Percentiles rank a stretch among this genome's conserved stretches.
Evolutionary conservation across 1,140 invertebrate genomes (phyloP).

Genomic region (Parasteatoda tepidariorum): DNA sequence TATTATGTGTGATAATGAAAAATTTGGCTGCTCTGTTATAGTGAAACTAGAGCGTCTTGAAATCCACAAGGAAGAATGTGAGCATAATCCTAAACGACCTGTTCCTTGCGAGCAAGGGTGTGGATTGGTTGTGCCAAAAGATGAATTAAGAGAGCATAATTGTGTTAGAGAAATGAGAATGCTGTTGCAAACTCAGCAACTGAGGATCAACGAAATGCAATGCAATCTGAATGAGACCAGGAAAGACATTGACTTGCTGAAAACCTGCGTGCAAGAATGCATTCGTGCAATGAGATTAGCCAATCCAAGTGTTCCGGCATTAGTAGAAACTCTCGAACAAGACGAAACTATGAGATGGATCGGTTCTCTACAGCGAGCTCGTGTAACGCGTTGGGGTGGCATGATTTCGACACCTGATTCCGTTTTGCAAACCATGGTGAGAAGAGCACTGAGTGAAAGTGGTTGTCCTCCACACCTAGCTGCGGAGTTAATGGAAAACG

Average conservation of each 20-base stretch:
- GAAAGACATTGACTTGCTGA: constrained; percentile 85
- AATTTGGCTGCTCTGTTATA: constrained; percentile 84
- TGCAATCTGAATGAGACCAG: constrained; percentile 89
- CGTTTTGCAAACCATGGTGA: constrained; percentile 90
- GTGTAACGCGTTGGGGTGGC: constrained; percentile 95
- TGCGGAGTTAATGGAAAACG: constrained; percentile 96
- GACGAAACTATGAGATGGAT: constrained; percentile 95
- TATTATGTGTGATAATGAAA: constrained; percentile 90
- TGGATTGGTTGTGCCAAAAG: constrained; percentile 92
- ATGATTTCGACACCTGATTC: constrained; percentile 98
- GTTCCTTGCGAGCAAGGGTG: constrained; percentile 93
- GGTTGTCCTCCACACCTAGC: constrained; percentile 92
- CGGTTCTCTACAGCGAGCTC: constrained; percentile 81
- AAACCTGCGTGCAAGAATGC: constrained; percentile 79
- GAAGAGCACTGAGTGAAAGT: constrained; percentile 89
- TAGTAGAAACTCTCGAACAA: constrained; percentile 91
- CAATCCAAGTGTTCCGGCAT: constrained; percentile 88
- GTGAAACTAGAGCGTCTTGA: constrained; percentile 87
- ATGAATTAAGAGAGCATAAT: constrained; percentile 94
- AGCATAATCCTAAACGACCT: constrained; percentile 93
- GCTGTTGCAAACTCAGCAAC: constrained; percentile 86
- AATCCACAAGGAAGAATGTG: constrained; percentile 89
- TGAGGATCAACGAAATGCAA: constrained; percentile 86
- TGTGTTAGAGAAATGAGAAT: constrained; percentile 88
- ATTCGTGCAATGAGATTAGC: constrained; percentile 90